A percentile compares a stretch with the other conserved stretches of the same genome.
Evolutionary conservation across 2,797 vertebrate species (phyloP).

Genomic region (Serranus cabrilla): DNA sequence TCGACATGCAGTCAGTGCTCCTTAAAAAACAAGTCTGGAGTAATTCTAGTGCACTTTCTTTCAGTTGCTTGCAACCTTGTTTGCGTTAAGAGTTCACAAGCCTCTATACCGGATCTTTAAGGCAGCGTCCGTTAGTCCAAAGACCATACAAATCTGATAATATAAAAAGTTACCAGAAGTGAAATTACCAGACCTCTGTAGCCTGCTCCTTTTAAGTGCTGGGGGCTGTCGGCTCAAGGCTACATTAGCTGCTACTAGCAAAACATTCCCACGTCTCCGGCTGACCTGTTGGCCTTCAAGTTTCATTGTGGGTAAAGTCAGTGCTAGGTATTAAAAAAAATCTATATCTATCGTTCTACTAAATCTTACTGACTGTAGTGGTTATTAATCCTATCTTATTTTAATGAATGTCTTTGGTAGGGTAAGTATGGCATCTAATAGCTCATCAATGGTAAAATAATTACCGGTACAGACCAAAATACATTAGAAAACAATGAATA

Average conservation of each 20-base stretch:
- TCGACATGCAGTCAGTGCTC: constrained; percentile 2
- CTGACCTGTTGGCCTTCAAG: background rate
- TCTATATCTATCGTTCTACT: too few species aligned
- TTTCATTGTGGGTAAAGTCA: background rate
- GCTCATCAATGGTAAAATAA: too few species aligned
- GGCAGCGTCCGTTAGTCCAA: background rate
- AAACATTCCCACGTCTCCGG: background rate
- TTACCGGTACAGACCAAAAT: too few species aligned
- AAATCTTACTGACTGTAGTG: too few species aligned
- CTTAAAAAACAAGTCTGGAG: constrained; percentile 6
- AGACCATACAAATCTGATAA: background rate
- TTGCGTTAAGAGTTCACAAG: too few species aligned
- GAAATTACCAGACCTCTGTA: background rate
- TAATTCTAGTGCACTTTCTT: background rate
- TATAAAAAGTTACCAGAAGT: background rate
- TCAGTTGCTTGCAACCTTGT: background rate
- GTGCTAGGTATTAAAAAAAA: too few species aligned
- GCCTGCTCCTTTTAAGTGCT: background rate
- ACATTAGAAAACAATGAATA: background rate
- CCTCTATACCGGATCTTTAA: too few species aligned
- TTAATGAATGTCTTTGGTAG: too few species aligned
- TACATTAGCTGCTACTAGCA: background rate
- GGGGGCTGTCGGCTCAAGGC: background rate
- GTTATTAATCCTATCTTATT: too few species aligned
- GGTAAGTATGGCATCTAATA: too few species aligned